Evolutionary conservation across 92 coral and sea anemone species (phyloP).

Genomic region (Porites evermanni): DNA sequence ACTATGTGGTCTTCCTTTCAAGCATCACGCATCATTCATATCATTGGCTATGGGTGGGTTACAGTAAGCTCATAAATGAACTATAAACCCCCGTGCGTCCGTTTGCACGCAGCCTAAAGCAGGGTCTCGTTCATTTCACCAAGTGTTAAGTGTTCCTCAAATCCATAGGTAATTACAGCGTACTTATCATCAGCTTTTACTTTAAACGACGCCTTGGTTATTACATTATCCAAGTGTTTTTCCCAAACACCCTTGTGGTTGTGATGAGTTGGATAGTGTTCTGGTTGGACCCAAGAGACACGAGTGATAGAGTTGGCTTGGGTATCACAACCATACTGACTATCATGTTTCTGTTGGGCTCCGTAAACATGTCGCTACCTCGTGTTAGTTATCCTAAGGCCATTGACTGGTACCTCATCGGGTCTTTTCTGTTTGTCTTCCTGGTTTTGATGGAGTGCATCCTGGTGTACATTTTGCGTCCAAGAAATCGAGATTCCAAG

Average conservation of each 20-base stretch:
- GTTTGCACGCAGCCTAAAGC: no score
- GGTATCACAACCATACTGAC: not conserved
- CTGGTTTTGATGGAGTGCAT: constrained; percentile 54
- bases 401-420: constrained; percentile 1
- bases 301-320: not conserved
- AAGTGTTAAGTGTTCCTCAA: no score
- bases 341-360: not conserved
- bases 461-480: constrained; percentile 22
- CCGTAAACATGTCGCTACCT: not conserved
- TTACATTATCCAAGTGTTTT: not conserved
- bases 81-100: no score
- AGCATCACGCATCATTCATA: no score
- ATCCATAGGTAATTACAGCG: no score
- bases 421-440: constrained; percentile 61
- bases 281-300: not conserved
- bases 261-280: not conserved
- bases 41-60: no score
- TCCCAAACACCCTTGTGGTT: not conserved
- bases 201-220: not conserved
- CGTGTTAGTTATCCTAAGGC: not conserved
- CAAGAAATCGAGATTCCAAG: not conserved
- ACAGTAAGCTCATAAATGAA: no score
- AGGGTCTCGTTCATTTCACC: no score
- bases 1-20: no score
- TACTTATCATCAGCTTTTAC: not conserved